Evolutionary conservation across 1,140 invertebrate genomes (phyloP).

Genomic region (Philopotamus ludificatus): DNA sequence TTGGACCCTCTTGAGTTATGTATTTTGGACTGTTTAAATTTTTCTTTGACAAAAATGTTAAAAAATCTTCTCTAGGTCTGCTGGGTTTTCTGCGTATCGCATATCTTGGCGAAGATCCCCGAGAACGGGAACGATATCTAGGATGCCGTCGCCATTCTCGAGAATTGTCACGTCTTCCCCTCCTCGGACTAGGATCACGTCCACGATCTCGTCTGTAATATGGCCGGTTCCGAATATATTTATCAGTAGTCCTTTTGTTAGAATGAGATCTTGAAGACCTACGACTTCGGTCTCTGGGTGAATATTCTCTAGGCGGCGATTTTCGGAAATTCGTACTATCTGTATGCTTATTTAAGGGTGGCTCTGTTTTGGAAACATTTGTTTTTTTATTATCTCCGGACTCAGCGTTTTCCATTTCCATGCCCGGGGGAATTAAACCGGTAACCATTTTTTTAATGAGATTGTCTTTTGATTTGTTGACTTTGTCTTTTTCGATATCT

Average conservation of each 20-base stretch:
- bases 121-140: not conserved
- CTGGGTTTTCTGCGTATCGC: not conserved
- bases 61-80: not conserved
- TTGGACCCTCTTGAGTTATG: no score
- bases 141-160: not conserved
- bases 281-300: no score
- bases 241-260: no score
- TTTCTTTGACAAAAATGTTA: not conserved
- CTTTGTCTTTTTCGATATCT: constrained; percentile 37
- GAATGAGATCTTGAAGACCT: no score
- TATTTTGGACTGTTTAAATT: not conserved
- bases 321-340: no score
- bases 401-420: constrained; percentile 23
- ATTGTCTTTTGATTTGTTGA: constrained; percentile 30
- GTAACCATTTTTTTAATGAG: constrained; percentile 35
- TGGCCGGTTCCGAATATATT: no score
- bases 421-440: constrained; percentile 35
- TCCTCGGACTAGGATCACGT: no score
- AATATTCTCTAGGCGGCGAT: not conserved
- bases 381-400: not conserved
- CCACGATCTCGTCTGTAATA: no score
- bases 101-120: not conserved
- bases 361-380: no score
- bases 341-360: no score
- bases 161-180: no score